Conservation (phyloP, 2,797 vertebrate genomes). For the Lagorchestes hirsutus region DNA sequence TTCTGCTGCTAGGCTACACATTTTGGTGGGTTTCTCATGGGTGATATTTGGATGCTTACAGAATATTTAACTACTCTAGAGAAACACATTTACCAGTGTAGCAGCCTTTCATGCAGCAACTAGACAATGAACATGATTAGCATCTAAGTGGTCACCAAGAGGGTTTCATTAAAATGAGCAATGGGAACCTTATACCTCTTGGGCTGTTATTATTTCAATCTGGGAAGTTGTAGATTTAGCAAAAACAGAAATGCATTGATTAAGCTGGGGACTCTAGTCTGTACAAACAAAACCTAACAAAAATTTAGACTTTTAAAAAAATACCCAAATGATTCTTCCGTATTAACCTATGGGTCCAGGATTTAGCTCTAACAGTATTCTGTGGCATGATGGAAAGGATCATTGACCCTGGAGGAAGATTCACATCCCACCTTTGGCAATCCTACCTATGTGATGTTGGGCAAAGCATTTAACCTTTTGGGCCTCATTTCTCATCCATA, state of each 20-base stretch:
- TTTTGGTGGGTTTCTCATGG: constrained; percentile 53
- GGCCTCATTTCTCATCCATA: not conserved
- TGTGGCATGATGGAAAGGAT: not conserved
- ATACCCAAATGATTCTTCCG: constrained; percentile 18
- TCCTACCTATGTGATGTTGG: not conserved
- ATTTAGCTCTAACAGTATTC: constrained; percentile 11
- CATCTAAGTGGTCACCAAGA: constrained; percentile 45
- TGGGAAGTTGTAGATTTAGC: constrained; percentile 42
- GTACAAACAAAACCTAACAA: constrained; percentile 17
- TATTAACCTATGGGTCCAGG: not conserved
- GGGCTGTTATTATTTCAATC: constrained; percentile 31
- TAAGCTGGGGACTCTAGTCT: not conserved
- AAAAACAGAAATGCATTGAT: constrained; percentile 23
- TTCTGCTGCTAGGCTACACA: constrained; percentile 1
- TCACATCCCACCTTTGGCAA: not conserved
- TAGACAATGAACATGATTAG: constrained; percentile 55
- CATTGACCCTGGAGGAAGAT: not conserved
- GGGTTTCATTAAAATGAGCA: constrained; percentile 64
- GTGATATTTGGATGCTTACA: constrained; percentile 58
- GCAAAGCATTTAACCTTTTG: not conserved
- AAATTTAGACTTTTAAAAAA: not conserved
- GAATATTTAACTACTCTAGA: constrained; percentile 56
- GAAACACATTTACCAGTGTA: constrained; percentile 53
- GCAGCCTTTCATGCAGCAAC: constrained; percentile 40
- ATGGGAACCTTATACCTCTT: not conserved